These are phyloP conservation scores for Thunnus albacares DNA, from an alignment of 2,797 vertebrate genomes.

Conservation along the genomic window DNA sequence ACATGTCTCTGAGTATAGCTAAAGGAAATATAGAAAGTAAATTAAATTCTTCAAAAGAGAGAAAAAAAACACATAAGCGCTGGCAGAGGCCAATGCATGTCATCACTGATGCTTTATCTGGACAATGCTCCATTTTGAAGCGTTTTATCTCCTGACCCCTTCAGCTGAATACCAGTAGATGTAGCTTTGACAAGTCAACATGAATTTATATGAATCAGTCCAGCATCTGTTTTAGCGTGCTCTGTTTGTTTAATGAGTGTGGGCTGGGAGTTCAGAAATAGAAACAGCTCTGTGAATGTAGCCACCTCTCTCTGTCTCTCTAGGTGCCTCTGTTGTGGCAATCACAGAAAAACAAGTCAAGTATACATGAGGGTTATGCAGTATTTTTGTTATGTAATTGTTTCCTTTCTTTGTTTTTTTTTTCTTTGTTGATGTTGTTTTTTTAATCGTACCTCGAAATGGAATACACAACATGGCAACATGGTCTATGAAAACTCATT, in stretches of 20 bases:
- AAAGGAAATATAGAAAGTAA: neutral
- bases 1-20: neutral
- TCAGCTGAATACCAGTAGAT: conserved; percentile 48
- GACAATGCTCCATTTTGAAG: conserved; percentile 15
- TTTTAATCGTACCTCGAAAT: neutral
- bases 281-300: conserved; percentile 63
- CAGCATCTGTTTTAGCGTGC: conserved; percentile 68
- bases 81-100: neutral
- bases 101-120: neutral
- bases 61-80: neutral
- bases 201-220: conserved; percentile 74
- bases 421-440: neutral
- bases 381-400: conserved; percentile 53
- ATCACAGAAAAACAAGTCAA: conserved; percentile 52
- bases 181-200: conserved; percentile 53
- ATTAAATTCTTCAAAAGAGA: conserved; percentile 4
- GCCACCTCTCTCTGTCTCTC: conserved; percentile 29
- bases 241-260: conserved; percentile 73
- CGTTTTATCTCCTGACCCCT: conserved; percentile 46
- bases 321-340: conserved; percentile 56
- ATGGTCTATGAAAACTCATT: neutral
- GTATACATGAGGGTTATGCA: conserved; percentile 37
- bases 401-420: conserved; percentile 34
- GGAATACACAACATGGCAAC: neutral
- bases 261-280: conserved; percentile 74